Percentiles rank a stretch among this genome's conserved stretches.
phyloP scores from a whole-genome alignment of 2,113 vertebrate genomes.

The Numida meleagris region DNA sequence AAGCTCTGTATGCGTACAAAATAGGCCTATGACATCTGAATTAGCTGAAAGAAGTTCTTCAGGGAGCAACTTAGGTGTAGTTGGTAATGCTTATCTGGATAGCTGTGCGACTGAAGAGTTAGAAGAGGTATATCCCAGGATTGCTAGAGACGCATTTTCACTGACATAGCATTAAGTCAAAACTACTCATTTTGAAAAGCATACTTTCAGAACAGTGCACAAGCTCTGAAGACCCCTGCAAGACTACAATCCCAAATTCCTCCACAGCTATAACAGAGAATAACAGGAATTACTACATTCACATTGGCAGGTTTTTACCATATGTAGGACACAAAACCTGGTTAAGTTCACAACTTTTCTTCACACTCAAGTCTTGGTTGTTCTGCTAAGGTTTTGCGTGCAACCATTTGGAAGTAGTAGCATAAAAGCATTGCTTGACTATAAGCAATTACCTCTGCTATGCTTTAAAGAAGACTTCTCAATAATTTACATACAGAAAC shows the following conservation, averaged over 20 bases:
- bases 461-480: not conserved
- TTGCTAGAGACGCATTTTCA: not conserved
- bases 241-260: not conserved
- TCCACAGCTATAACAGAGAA: not conserved
- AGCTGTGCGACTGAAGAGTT: not conserved
- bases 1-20: not conserved
- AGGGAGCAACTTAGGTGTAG: not conserved
- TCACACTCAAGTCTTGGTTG: not conserved
- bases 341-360: not conserved
- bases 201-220: not conserved
- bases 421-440: not conserved
- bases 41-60: not conserved
- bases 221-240: not conserved
- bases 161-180: not conserved
- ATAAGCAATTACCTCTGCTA: not conserved
- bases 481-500: conserved; percentile 43
- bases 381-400: not conserved
- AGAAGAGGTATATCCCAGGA: not conserved
- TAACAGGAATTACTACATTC: not conserved
- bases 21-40: not conserved
- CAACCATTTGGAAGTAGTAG: not conserved
- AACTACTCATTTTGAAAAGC: not conserved
- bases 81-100: not conserved
- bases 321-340: not conserved
- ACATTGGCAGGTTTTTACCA: not conserved